A percentile compares a stretch with the other conserved stretches of the same genome.
phyloP scores from a whole-genome alignment of 2,888 invertebrate species.

The Scrobipalpa costella region DNA sequence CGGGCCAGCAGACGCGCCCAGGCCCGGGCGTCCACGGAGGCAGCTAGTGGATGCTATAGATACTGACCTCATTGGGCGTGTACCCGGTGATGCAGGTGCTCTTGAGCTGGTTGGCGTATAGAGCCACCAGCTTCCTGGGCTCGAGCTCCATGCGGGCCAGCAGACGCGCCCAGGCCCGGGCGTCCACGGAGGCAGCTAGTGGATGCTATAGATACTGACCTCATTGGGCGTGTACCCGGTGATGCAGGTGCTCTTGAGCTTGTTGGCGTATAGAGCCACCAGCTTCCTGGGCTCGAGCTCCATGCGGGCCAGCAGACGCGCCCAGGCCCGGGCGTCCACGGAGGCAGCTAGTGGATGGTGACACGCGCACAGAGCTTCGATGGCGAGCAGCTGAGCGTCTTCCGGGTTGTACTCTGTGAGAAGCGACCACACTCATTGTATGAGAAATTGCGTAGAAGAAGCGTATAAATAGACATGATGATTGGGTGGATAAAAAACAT shows the following conservation, averaged over 20 bases:
- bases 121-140: slow-evolving; percentile 82
- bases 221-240: slow-evolving; percentile 71
- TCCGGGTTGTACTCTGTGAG: slow-evolving; percentile 66
- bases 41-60: neutral
- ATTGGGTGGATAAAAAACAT: too few relatives aligned
- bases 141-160: slow-evolving; percentile 81
- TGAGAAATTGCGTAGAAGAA: too few relatives aligned
- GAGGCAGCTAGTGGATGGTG: slow-evolving; percentile 87
- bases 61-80: slow-evolving; percentile 65
- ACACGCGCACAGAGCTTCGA: slow-evolving; percentile 85
- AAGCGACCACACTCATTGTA: too few relatives aligned
- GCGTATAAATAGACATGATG: too few relatives aligned
- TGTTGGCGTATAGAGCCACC: slow-evolving; percentile 78
- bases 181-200: neutral
- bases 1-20: slow-evolving; percentile 81
- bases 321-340: neutral
- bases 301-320: slow-evolving; percentile 67
- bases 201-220: slow-evolving; percentile 46
- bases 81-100: slow-evolving; percentile 82
- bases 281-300: slow-evolving; percentile 72
- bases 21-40: slow-evolving; percentile 36
- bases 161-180: too few relatives aligned
- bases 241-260: slow-evolving; percentile 83
- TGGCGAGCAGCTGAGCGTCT: slow-evolving; percentile 82
- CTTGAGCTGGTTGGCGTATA: slow-evolving; percentile 80